Conservation (phyloP, 2,797 vertebrate genomes). For the Ficedula albicollis region DNA sequence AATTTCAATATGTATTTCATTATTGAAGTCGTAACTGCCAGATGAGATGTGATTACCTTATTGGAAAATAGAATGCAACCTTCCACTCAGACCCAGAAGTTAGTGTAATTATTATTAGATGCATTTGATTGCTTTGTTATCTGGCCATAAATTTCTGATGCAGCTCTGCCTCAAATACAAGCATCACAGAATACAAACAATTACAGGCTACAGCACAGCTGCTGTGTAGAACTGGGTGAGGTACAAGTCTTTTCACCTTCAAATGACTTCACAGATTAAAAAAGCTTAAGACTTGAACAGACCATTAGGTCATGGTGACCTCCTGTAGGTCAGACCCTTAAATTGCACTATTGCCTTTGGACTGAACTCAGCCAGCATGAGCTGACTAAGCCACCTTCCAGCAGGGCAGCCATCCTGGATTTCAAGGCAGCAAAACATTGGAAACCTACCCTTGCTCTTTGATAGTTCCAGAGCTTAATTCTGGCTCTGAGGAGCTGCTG, state of each 20-base stretch:
- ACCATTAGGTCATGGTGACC: neutral
- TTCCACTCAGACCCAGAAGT: neutral
- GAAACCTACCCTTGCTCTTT: neutral
- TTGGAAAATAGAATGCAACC: neutral
- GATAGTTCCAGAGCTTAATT: neutral
- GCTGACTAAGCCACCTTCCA: neutral
- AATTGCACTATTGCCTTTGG: neutral
- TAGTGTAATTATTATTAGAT: neutral
- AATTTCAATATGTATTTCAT: neutral
- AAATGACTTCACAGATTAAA: neutral
- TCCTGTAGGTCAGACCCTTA: neutral
- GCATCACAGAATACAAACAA: neutral
- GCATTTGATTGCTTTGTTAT: neutral
- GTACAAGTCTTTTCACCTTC: neutral
- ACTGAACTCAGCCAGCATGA: neutral
- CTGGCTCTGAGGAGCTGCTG: neutral
- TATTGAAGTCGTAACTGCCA: neutral
- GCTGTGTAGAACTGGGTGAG: neutral
- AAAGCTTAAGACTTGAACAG: neutral
- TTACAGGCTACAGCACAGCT: neutral
- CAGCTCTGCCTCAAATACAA: neutral
- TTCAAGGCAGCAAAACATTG: neutral
- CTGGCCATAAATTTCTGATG: neutral
- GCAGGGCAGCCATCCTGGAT: neutral
- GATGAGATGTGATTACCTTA: neutral